Base-by-base conservation (phyloP, 1,140 invertebrate genomes). In the Drosophila auraria region DNA sequence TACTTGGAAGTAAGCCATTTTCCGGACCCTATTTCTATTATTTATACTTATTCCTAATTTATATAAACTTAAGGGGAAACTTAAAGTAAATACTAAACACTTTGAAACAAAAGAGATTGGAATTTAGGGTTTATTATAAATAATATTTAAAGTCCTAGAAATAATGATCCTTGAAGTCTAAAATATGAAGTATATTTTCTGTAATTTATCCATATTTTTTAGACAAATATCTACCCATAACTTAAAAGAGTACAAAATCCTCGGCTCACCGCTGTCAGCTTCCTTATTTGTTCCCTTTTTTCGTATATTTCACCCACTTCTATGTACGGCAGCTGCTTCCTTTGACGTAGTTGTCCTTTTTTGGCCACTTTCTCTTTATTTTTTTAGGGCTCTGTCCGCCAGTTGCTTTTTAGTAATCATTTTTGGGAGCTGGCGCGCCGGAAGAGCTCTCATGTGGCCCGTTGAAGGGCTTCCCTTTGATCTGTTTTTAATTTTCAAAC, bases 401-500 rank as follows among this genome's bases (percentile, higher is more conserved):
- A 57, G 63, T 64, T 70, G 68, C 56, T 44, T 61, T 73, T 87
- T 87, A 76, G 86, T 90, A 86, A 90, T 90, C 78, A 90, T 82
- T 90, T 90, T 71, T 73, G 78, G 76, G 38, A 72, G 80, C 60
- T 63, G 71, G 82, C 71, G 66, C 78, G 62, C 74, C 77, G 70
- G 81, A 90, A 86, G 86, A 86, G 86, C 86, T 90, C 86, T 90
- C 76, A 70, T 90, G 79, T 80, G 83, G 72, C 78, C 49, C 66
- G 42, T 70, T 80, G 68, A 49, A 69, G 80, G 51, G 58, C 66
- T 86, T 84, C 69, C 69, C 86, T 90, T 90, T 90, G 86, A 90
- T 90, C 86, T 90, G 79, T 90, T 90, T 89, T 90, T 90, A 90
- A 90, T 90, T 90, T 90, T 77, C 65, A 77, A 74, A 71, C 78